Conservation (phyloP, 2,113 vertebrate species). For the Nycticebus coucang region DNA sequence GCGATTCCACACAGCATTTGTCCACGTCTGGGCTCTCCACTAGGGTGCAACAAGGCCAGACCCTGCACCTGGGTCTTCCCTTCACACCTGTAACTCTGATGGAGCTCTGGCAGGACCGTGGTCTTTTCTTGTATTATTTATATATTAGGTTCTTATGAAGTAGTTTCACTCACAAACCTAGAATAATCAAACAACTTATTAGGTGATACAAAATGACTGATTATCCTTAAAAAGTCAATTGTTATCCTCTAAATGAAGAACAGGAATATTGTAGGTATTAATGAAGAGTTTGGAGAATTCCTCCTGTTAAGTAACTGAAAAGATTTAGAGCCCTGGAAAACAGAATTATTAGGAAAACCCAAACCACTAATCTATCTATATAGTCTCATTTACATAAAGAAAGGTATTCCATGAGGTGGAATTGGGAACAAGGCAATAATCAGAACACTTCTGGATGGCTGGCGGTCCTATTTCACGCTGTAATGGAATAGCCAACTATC, state of each 20-base stretch:
- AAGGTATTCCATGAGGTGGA: background rate
- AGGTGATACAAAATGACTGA: background rate
- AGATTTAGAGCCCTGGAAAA: background rate
- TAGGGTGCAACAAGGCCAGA: background rate
- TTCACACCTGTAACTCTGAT: background rate
- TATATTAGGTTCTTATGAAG: background rate
- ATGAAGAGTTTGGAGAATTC: background rate
- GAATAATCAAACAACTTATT: constrained; percentile 30
- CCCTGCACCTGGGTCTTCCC: background rate
- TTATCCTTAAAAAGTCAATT: background rate
- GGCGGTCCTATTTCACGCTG: background rate
- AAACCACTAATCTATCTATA: background rate
- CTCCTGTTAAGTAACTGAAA: background rate
- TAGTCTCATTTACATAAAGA: background rate
- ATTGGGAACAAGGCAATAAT: background rate
- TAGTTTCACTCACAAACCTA: background rate
- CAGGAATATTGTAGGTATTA: constrained; percentile 1
- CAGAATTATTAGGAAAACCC: background rate
- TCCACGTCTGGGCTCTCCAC: background rate
- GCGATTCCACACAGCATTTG: background rate
- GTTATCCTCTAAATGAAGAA: background rate
- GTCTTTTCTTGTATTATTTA: background rate
- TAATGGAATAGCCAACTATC: background rate
- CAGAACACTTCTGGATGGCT: background rate
- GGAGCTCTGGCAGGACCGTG: background rate